Evolutionary conservation across 2,113 vertebrate species (phyloP), one percentile per base, ranked within the genome.

Genomic region (Sula dactylatra): DNA sequence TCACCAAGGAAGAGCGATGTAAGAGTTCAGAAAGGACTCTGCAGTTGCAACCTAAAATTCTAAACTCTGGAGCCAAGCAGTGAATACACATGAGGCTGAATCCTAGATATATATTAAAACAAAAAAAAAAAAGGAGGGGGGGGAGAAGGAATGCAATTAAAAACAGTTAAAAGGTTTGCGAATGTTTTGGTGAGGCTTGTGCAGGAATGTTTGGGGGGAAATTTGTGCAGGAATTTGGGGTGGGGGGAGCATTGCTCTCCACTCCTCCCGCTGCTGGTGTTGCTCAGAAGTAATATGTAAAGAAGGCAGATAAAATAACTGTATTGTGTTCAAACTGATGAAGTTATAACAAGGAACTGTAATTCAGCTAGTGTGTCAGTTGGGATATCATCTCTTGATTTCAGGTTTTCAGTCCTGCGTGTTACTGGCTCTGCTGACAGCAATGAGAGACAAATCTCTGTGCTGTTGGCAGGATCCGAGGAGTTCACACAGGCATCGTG

Each of bases 381-480:
- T 91, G 84, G 87, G 62, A 65, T 87, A 82, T 52, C 73, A 58
- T 81, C 69, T 86, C 83, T 77, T 71, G 69, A 95, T 91, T 93
- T 92, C 69, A 82, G 44, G 52, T 86, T 96, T 96, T 72, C 86
- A 91, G 1, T 92, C 47, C 58, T 52, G 17, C 79, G 40, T 65
- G 66, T 80, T 94, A 54, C 25, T 89, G 82, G 92, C 92, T 95
- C 54, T 85, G 64, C 88, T 13, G 49, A 49, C 54, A 84, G 74
- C 10, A 18, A 65, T 44, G 73, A 96, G 88, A 94, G 93, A 89
- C 73, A 87, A 91, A 93, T 95, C 40, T 50, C 55, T 76, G 34
- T 80, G 83, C 93, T 93, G 74, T 92, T 97, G 94, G 86, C 93
- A 94, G 87, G 49, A 94, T 9, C n/a, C 79, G 90, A 65, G 61